Conservation (phyloP, 2,888 invertebrate species). For the Podotricha telesiphe region DNA sequence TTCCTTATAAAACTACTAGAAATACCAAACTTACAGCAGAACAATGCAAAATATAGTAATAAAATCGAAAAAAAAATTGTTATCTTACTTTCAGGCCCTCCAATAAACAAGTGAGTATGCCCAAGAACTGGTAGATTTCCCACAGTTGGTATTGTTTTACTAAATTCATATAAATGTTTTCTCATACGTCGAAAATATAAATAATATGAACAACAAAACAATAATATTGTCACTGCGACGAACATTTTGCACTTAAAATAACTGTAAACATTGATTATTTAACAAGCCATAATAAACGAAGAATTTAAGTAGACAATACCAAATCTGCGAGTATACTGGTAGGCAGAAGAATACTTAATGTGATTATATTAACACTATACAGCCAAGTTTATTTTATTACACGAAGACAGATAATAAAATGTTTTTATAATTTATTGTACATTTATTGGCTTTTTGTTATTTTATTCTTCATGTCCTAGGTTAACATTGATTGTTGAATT, state of each 20-base stretch:
- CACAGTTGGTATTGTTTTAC: slow-evolving; percentile 54
- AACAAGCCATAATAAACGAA: slow-evolving; percentile 3
- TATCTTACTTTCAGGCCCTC: slow-evolving; percentile 68
- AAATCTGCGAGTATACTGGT: slow-evolving; percentile 42
- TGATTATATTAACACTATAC: slow-evolving; percentile 44
- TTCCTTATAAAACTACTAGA: too few species aligned
- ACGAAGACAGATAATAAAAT: slow-evolving; percentile 11
- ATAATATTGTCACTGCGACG: slow-evolving; percentile 52
- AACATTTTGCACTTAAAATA: slow-evolving; percentile 53
- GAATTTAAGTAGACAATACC: slow-evolving; percentile 27
- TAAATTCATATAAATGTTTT: slow-evolving; percentile 58
- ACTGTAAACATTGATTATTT: not conserved
- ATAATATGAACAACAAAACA: slow-evolving; percentile 57
- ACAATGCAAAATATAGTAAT: not conserved
- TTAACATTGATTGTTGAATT: too few species aligned
- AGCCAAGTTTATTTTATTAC: slow-evolving; percentile 9
- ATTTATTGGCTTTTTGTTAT: not conserved
- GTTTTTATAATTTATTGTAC: not conserved
- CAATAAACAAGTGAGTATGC: slow-evolving; percentile 69
- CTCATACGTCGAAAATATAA: slow-evolving; percentile 58
- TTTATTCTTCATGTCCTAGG: not conserved
- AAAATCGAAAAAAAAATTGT: not conserved
- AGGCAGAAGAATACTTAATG: slow-evolving; percentile 33
- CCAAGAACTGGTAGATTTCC: slow-evolving; percentile 64
- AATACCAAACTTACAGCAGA: not conserved